Percentiles rank a stretch among this genome's conserved stretches.
These are phyloP conservation scores for Lepidostoma basale DNA, from an alignment of 1,140 invertebrate species.

Conservation along the genomic window DNA sequence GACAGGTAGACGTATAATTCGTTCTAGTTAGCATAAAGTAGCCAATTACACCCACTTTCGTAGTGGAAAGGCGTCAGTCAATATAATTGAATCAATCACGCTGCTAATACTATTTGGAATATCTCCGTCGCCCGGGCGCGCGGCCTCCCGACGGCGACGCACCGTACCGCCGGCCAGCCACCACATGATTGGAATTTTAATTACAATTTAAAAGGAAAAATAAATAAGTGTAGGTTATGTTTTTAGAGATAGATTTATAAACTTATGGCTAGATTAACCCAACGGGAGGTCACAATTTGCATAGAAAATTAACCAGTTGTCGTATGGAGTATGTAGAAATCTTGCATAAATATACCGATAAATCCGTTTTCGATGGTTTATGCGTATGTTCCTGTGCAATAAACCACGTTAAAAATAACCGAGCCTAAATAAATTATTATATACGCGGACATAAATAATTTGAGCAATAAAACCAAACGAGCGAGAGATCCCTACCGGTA, in stretches of 20 bases:
- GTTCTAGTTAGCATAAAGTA: slow-evolving; percentile 19
- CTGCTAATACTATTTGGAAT: background rate
- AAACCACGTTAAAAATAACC: no score
- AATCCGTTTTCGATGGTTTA: no score
- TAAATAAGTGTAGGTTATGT: slow-evolving; percentile 11
- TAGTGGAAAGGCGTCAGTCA: slow-evolving; percentile 1
- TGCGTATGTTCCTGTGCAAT: no score
- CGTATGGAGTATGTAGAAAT: background rate
- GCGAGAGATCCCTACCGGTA: no score
- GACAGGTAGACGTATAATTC: slow-evolving; percentile 4
- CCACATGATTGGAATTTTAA: slow-evolving; percentile 12
- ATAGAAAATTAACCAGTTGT: slow-evolving; percentile 21
- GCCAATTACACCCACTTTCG: slow-evolving; percentile 15
- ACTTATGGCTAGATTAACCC: background rate
- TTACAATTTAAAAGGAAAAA: slow-evolving; percentile 14
- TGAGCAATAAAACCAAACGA: no score
- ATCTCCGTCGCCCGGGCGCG: background rate
- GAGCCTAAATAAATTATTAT: no score
- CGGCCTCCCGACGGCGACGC: background rate
- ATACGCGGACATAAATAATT: no score
- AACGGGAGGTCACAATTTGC: slow-evolving; percentile 21
- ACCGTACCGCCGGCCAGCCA: background rate
- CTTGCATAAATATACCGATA: no score
- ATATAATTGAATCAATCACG: background rate
- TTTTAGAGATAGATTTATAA: slow-evolving; percentile 19